Base-by-base conservation (phyloP, 1,140 invertebrate species). In the Berghia stephanieae region DNA sequence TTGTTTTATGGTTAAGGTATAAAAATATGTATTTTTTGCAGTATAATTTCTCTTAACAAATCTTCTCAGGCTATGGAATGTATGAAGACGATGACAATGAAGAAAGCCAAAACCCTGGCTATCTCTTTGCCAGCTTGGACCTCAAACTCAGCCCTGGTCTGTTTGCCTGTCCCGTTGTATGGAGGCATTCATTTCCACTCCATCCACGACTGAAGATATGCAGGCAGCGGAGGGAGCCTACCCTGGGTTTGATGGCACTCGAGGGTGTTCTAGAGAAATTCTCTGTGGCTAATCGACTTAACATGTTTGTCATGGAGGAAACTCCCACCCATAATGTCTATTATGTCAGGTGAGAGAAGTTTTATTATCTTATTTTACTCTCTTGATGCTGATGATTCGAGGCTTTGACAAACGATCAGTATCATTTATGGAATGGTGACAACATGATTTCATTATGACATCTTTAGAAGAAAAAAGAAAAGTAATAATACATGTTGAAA, bases 221-320 rank as follows among this genome's bases (percentile, higher is more conserved):
- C 0, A 91, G 91, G 49, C 92, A 91, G 38, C 91, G 92, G 82
- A 13, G 90, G 91, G 75, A 63, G 1, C 0, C 91, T 91, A 49
- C 78, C 75, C 75, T 81, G 84, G 91, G 90, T 66, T 81, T 92
- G 21, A 83, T 90, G 78, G 89, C 93, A 16, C 88, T 95, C 31
- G 91, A 93, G 74, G 91, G 91, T 31, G 93, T 94, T 6, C 88
- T 95, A 2, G 93, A 93, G 82, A 92, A 93, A 49, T 94, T 95
- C 82, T 93, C 93, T 1, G 94, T 95, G 0, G 92, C 91, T 73
- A 95, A 95, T 84, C 89, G 94, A 66, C 92, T 89, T 67, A 95
- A 95, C 84, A 95, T 95, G 94, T 95, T 95, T 90, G 94, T 95
- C 93, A 94, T 87, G 90, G 92, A 86, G 93, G 95, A 87, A 92